Conservation (phyloP, 1,140 invertebrate species). For the Ceratitis capitata region DNA sequence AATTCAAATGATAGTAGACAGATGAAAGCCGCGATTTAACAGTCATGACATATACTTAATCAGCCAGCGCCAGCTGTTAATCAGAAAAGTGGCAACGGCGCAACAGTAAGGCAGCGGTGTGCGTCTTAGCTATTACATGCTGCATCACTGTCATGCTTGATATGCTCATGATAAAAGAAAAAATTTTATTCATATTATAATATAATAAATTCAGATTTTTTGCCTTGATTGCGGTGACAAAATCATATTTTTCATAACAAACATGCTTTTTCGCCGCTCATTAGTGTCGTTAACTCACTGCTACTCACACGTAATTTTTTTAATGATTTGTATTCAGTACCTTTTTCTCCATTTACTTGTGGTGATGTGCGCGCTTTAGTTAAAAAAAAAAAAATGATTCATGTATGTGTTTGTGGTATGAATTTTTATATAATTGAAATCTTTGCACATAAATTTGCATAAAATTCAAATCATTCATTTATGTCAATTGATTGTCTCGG, state of each 20-base stretch:
- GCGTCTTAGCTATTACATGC: background rate
- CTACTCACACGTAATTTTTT: background rate
- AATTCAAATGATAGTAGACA: background rate
- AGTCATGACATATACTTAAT: background rate
- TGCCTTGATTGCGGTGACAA: background rate
- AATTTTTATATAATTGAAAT: slow-evolving; percentile 26
- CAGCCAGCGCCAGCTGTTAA: background rate
- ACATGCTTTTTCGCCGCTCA: background rate
- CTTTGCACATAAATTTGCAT: slow-evolving; percentile 36
- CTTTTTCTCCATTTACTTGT: too few relatives aligned
- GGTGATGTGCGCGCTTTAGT: slow-evolving; percentile 3
- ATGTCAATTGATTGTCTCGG: background rate
- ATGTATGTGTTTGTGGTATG: too few relatives aligned
- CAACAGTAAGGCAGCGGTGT: too few relatives aligned
- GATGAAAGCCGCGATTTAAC: background rate
- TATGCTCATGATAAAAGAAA: too few relatives aligned
- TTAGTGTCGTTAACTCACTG: background rate
- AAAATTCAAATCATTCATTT: slow-evolving; percentile 34
- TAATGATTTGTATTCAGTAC: slow-evolving; percentile 14
- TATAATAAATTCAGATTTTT: background rate
- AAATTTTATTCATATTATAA: background rate
- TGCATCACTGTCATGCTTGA: background rate
- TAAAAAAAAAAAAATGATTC: too few relatives aligned
- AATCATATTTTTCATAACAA: background rate
- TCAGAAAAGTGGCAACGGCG: background rate